A percentile compares a stretch with the other conserved stretches of the same genome.
Conservation (phyloP, 2,113 vertebrate species). For the Xiphorhynchus elegans region DNA sequence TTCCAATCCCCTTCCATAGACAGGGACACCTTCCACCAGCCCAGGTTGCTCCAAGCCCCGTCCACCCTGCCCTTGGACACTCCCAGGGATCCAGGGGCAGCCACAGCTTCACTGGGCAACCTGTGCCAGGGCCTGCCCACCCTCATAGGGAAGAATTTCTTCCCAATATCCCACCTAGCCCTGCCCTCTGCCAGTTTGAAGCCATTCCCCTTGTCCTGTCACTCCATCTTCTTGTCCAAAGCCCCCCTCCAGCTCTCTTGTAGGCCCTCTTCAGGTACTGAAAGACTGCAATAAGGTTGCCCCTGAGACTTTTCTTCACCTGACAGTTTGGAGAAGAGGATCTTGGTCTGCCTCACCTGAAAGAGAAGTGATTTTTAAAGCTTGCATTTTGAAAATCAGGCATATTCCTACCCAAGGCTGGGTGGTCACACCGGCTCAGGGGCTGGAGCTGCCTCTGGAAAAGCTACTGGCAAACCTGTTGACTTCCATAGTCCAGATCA, state of each 20-base stretch:
- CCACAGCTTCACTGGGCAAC: background rate
- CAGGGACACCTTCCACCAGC: background rate
- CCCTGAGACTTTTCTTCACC: background rate
- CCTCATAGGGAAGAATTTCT: background rate
- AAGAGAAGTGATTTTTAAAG: background rate
- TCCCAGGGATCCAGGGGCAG: background rate
- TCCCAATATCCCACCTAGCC: no score
- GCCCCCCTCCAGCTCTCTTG: background rate
- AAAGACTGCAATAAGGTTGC: background rate
- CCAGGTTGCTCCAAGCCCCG: background rate
- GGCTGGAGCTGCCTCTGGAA: background rate
- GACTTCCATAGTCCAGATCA: background rate
- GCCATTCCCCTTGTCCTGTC: background rate
- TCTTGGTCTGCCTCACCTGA: background rate
- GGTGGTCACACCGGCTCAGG: no score
- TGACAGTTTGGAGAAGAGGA: background rate
- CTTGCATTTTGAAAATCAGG: background rate
- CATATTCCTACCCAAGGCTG: background rate
- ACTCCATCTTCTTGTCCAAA: background rate
- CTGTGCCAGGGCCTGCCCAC: background rate
- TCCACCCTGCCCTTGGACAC: fast-evolving
- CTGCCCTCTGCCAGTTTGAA: background rate
- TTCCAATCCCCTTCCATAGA: background rate
- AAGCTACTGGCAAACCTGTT: background rate
- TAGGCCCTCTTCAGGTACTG: background rate